Conservation (phyloP, 2,113 vertebrate genomes). For the Albula glossodonta region DNA sequence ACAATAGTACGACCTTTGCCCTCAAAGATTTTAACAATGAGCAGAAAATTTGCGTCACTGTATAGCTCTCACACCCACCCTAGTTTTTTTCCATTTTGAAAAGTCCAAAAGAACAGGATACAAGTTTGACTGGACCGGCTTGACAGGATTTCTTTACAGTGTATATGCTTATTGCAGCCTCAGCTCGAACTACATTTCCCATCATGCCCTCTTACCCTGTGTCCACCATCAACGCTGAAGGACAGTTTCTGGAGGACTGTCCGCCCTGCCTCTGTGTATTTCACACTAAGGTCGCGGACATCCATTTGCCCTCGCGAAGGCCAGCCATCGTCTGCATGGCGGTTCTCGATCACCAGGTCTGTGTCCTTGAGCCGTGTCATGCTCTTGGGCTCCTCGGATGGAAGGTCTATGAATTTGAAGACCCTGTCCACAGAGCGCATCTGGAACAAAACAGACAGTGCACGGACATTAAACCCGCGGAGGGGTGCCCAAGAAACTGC, state of each 20-base stretch:
- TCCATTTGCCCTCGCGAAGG: constrained; percentile 88
- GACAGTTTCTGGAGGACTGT: constrained; percentile 85
- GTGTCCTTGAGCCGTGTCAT: constrained; percentile 53
- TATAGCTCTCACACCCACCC: too few species aligned
- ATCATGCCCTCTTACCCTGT: constrained; percentile 70
- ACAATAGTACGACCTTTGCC: neutral
- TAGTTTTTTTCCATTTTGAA: neutral
- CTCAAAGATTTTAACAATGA: neutral
- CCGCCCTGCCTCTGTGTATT: constrained; percentile 79
- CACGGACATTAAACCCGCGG: neutral
- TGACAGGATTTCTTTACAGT: neutral
- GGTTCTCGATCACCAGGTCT: constrained; percentile 82
- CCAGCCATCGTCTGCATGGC: constrained; percentile 74
- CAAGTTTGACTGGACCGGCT: neutral
- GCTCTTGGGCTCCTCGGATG: constrained; percentile 75
- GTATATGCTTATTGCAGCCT: neutral
- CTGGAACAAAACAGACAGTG: constrained; percentile 68
- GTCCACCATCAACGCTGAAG: constrained; percentile 82
- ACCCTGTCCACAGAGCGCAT: constrained; percentile 95
- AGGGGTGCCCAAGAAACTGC: too few species aligned
- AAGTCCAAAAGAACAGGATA: neutral
- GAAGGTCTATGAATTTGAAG: constrained; percentile 95
- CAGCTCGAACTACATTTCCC: neutral
- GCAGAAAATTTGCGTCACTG: too few species aligned
- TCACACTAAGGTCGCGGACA: constrained; percentile 81